Conservation (phyloP, 2,113 vertebrate species). For the Nasalis larvatus region DNA sequence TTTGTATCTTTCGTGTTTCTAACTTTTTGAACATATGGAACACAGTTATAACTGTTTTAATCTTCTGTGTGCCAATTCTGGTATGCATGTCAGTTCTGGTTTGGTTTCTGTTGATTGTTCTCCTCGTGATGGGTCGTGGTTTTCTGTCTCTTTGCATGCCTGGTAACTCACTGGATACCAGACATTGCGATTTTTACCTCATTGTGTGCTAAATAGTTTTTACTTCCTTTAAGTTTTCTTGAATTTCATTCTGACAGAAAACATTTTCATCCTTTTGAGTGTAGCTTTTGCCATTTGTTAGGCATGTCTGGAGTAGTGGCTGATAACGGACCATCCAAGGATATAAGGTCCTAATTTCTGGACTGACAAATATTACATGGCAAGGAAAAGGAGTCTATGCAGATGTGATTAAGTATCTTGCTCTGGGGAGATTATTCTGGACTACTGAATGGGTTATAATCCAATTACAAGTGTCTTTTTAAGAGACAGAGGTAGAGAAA, state of each 20-base stretch:
- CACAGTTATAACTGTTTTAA: neutral
- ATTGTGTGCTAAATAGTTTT: neutral
- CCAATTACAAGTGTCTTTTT: neutral
- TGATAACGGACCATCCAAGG: neutral
- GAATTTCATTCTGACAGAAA: neutral
- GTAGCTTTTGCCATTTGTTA: neutral
- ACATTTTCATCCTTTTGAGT: neutral
- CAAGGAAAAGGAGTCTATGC: neutral
- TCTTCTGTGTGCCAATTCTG: neutral
- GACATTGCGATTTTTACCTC: neutral
- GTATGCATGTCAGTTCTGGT: neutral
- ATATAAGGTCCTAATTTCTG: neutral
- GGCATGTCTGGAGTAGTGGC: neutral
- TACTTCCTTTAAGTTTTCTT: neutral
- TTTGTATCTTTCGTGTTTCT: neutral
- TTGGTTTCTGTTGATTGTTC: neutral
- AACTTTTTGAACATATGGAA: neutral
- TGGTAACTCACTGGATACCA: neutral
- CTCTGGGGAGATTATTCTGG: neutral
- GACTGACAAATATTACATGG: neutral
- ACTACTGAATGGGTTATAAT: neutral
- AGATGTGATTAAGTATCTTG: neutral
- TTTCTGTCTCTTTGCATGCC: neutral
- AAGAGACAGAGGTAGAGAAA: neutral
- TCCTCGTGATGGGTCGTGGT: neutral